Base-by-base conservation (phyloP, 2,797 vertebrate genomes). In the Acridotheres tristis region DNA sequence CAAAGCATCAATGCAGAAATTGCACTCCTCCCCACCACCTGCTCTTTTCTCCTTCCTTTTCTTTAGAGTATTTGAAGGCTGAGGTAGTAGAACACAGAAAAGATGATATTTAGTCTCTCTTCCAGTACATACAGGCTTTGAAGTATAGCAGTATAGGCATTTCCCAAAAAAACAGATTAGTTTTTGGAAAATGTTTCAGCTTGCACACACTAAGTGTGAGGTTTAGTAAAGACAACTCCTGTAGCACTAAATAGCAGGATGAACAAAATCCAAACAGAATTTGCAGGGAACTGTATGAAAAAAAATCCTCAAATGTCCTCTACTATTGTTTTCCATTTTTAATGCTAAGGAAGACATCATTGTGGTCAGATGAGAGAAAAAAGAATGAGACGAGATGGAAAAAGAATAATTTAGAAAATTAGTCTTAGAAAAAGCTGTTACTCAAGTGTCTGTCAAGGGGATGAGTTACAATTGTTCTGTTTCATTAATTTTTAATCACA, bases 401-500 rank as follows among this genome's bases (percentile, higher is more conserved):
- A 86, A 80, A 30, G 11, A 66, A 53, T 3, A 1, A 62, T 48
- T 82, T 62, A 50, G 54, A 72, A 88, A 72, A 48, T 16, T 1
- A 84, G n/a, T 40, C 62, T 59, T 62, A 76, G 66, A 36, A 76
- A 78, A 91, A 88, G 55, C 67, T 88, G 55, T 78, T 91, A 79
- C 47, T 79, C 23, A 58, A 32, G 15, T 23, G 29, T 59, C 76
- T 93, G 43, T 58, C 45, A 51, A 47, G 30, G 25, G 3, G 17
- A 88, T 89, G 34, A 86, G 51, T 59, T 47, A 76, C 40, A 86
- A 63, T 38, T 85, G 34, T 54, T 89, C 71, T 77, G 55, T 73
- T 73, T n/a, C 86, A 73, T 86, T 89, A 62, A 89, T 65, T 92
- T 95, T 89, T 74, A 93, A 94, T 93, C 40, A 45, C 59, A 66